Base-by-base conservation (phyloP, 2,113 vertebrate species). In the Gopherus evgoodei region DNA sequence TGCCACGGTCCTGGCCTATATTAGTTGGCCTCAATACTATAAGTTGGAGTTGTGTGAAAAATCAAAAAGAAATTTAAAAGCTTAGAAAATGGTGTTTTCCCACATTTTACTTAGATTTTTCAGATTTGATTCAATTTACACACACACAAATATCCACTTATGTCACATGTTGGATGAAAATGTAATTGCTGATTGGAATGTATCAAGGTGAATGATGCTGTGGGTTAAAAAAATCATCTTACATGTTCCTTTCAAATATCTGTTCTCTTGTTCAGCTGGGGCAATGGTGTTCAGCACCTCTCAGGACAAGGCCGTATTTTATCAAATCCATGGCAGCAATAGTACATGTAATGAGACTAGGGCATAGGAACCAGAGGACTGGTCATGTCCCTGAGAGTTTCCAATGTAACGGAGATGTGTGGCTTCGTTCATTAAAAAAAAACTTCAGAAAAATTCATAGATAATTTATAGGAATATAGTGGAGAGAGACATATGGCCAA, bases 1-100 rank as follows among this genome's bases (percentile, higher is more conserved):
- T 86, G 93, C 88, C 92, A 93, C 84, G 94, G 62, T n/a, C 79
- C 75, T 92, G 84, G 59, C 8, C 94, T 89, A 81, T 83, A 90
- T 65, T 93, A 91, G 82, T 92, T 96, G 92, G 35, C 57, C 81
- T 92, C 52, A 53, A 75, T 87, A 81, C 94, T 50, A 38, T 93
- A 38, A 53, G 11, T 1, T 11, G 2, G 6, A 11, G 2, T 3
- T 1, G 0, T 0, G 1, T 2, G 7, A 31, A 8, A 4, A 13
- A 25, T 72, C 2, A 27, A 1, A 19, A 29, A 90, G 3, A 7
- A 12, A 25, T 22, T 21, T 84, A 6, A 87, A 87, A 85, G 56
- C 6, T 87, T 53, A 49, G 83, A 90, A 65, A 29, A 44, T 47
- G 3, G 1, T 52, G 8, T 0, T 1, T 88, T 92, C 93, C 86